Conservation (phyloP, 1,140 invertebrate genomes). For the Linepithema humile region DNA sequence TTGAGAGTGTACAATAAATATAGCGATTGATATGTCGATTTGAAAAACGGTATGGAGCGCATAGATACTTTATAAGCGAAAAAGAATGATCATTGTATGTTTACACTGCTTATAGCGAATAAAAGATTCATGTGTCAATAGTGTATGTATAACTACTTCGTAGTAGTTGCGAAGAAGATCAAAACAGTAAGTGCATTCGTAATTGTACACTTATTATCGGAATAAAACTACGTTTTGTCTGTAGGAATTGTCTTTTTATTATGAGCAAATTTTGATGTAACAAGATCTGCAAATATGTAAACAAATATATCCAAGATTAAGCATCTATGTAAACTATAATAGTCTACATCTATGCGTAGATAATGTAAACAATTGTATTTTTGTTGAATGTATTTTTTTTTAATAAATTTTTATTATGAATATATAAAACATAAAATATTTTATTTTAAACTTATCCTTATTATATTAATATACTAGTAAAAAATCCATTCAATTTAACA, state of each 20-base stretch:
- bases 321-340: too few species aligned
- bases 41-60: conserved; percentile 63
- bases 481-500: too few species aligned
- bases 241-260: conserved; percentile 44
- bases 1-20: conserved; percentile 71
- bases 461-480: too few species aligned
- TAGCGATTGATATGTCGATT: conserved; percentile 47
- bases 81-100: conserved; percentile 75
- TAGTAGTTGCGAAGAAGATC: conserved; percentile 51
- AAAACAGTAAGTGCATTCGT: conserved; percentile 46
- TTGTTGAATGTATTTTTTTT: too few species aligned
- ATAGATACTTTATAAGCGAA: conserved; percentile 81
- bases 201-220: conserved; percentile 56
- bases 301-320: too few species aligned
- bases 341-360: too few species aligned
- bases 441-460: too few species aligned
- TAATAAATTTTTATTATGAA: too few species aligned
- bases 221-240: conserved; percentile 62
- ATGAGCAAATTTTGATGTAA: background rate
- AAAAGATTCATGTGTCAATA: conserved; percentile 81
- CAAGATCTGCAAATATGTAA: background rate
- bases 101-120: conserved; percentile 78
- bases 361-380: too few species aligned
- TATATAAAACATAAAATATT: too few species aligned
- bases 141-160: conserved; percentile 63